Evolutionary conservation across 2,113 vertebrate genomes (phyloP).

Genomic region (Craseonycteris thonglongyai): DNA sequence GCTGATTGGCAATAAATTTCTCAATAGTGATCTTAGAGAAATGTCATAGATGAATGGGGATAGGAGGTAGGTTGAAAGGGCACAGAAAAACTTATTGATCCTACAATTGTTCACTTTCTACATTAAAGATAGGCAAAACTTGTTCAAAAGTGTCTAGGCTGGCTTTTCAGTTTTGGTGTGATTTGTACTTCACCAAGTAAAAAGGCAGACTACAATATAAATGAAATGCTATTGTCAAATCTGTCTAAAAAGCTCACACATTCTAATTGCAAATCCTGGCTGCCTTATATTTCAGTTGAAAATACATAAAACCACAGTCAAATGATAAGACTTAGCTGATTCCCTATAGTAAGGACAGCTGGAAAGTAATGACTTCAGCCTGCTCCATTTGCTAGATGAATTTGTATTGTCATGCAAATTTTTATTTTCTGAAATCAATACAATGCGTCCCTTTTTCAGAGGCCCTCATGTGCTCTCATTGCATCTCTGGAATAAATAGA

Average conservation of each 20-base stretch:
- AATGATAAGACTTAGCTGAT: slow-evolving; percentile 39
- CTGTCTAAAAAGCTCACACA: slow-evolving; percentile 12
- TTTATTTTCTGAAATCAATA: slow-evolving; percentile 58
- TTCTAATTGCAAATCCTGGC: slow-evolving; percentile 9
- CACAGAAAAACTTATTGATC: neutral
- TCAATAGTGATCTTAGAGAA: neutral
- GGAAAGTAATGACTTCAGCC: slow-evolving; percentile 35
- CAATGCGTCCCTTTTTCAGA: neutral
- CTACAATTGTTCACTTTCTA: neutral
- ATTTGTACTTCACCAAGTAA: neutral
- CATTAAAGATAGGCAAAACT: neutral
- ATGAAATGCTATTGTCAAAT: slow-evolving; percentile 39
- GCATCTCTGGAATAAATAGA: slow-evolving; percentile 52
- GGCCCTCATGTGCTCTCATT: slow-evolving; percentile 37
- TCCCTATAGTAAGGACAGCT: slow-evolving; percentile 47
- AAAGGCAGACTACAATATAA: neutral
- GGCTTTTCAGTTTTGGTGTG: neutral
- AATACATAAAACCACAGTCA: slow-evolving; percentile 21
- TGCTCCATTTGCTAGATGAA: neutral
- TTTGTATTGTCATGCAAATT: slow-evolving; percentile 54
- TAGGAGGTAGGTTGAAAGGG: neutral
- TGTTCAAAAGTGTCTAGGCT: neutral
- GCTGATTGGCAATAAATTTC: neutral
- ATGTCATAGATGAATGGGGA: neutral
- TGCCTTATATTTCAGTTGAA: slow-evolving; percentile 37